Percentiles rank a stretch among this genome's conserved stretches.
These are phyloP conservation scores for Anthopleura xanthogrammica DNA, from an alignment of 92 coral and sea anemone genomes.

Conservation along the genomic window DNA sequence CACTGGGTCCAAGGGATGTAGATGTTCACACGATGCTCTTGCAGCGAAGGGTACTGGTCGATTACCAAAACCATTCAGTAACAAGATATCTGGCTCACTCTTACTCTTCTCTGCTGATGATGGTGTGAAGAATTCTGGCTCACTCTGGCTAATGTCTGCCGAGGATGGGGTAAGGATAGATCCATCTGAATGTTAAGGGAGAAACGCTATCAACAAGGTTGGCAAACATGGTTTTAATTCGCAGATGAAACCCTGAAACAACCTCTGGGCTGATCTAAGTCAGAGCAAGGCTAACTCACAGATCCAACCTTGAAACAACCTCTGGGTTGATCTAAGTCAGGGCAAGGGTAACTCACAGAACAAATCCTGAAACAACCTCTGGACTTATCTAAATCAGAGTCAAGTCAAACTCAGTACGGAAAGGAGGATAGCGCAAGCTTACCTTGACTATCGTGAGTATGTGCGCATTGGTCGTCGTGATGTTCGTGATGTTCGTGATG, in stretches of 20 bases:
- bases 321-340: no score
- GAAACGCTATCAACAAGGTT: no score
- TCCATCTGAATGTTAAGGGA: neutral
- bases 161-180: neutral
- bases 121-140: neutral
- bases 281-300: no score
- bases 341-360: no score
- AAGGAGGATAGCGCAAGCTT: neutral
- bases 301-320: no score
- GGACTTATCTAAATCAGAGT: no score
- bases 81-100: conserved; percentile 6
- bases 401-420: no score
- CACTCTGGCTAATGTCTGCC: neutral
- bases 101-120: neutral
- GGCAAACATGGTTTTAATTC: no score
- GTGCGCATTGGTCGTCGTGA: neutral
- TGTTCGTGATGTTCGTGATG: neutral
- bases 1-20: conserved; percentile 38
- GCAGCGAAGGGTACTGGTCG: conserved; percentile 17
- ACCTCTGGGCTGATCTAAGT: no score
- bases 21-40: conserved; percentile 34
- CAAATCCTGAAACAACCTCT: no score
- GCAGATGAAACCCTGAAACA: no score
- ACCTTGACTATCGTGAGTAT: neutral
- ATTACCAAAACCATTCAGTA: conserved; percentile 21